These are phyloP conservation scores for Junonia oenone DNA, from an alignment of 2,888 invertebrate species.

Conservation along the genomic window DNA sequence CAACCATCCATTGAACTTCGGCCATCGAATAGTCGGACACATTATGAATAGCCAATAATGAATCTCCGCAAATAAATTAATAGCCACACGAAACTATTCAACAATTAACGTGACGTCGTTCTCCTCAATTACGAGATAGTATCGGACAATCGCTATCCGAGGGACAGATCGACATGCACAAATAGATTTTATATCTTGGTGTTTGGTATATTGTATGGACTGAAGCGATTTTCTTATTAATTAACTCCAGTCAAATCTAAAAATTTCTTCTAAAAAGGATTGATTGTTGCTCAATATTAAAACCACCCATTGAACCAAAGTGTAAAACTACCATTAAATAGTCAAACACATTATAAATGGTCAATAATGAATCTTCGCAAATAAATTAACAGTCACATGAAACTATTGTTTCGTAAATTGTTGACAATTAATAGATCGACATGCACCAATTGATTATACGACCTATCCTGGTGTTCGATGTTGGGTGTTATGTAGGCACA, in stretches of 20 bases:
- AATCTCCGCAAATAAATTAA: constrained; percentile 22
- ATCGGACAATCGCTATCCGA: constrained; percentile 38
- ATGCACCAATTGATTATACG: constrained; percentile 60
- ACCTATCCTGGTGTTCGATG: constrained; percentile 32
- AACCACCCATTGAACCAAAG: neutral
- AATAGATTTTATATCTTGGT: constrained; percentile 51
- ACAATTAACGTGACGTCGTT: constrained; percentile 35
- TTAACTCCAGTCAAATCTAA: too few relatives aligned
- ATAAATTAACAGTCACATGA: constrained; percentile 31
- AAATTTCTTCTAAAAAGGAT: too few relatives aligned
- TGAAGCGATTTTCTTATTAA: neutral
- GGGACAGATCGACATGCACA: constrained; percentile 55
- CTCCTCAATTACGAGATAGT: constrained; percentile 50
- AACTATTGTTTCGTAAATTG: too few relatives aligned
- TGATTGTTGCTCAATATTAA: too few relatives aligned
- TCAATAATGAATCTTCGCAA: constrained; percentile 4
- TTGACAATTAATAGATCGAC: constrained; percentile 52
- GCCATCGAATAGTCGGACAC: neutral
- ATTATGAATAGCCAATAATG: neutral
- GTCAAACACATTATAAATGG: neutral
- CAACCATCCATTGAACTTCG: neutral
- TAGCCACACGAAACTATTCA: constrained; percentile 35
- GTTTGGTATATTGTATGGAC: constrained; percentile 34
- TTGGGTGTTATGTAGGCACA: too few relatives aligned
- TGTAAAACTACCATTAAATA: neutral